Evolutionary conservation across 1,140 invertebrate species (phyloP), one percentile per base, ranked within the genome.

Genomic region (Helicoverpa armigera): DNA sequence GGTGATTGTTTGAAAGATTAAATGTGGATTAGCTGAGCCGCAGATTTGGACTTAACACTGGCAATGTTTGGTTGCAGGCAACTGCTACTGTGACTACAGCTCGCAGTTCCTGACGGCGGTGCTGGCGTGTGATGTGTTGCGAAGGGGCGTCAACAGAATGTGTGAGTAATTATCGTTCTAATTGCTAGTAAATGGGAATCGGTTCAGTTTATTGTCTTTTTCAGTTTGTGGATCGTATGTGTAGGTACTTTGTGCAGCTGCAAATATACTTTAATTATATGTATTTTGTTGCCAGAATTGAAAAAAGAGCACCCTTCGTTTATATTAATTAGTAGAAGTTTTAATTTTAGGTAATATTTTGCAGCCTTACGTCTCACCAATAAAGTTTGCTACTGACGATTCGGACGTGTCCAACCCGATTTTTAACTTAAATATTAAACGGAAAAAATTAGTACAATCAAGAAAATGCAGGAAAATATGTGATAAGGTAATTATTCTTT

Each of bases 271-370:
- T 58, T 18, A 69, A 4, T 69, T n/a, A 48, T 58, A 48, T 16
- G 18, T 65, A 10, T 16, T 31, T 31, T 14, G 10, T 4, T 13
- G 14, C 16, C 16, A 14, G 18, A 58, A 16, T 43, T 58, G 7
- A 56, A 43, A 70, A 13, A 23, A 18, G n/a, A 9, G 56, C 56
- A 58, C 16, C 13, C 11, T 31, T 7, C 23, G n/a, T 48, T 58
- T 58, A 48, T 35, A 75, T 58, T 60, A 75, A 60, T 61, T 54
- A 18, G 76, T 70, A 74, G 65, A 77, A 85, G 83, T 88, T 88
- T 85, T 85, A 93, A 92, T 94, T 94, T 88, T 93, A 94, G 92
- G 90, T 93, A 48, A 91, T 93, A 89, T 91, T 92, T 94, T 94
- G 90, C 93, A 94, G 93, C 90, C 92, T 75, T 94, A 92, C 88